A percentile compares a stretch with the other conserved stretches of the same genome.
These are phyloP conservation scores for Adrianichthys oophorus DNA, from an alignment of 2,797 vertebrate species.

Conservation along the genomic window DNA sequence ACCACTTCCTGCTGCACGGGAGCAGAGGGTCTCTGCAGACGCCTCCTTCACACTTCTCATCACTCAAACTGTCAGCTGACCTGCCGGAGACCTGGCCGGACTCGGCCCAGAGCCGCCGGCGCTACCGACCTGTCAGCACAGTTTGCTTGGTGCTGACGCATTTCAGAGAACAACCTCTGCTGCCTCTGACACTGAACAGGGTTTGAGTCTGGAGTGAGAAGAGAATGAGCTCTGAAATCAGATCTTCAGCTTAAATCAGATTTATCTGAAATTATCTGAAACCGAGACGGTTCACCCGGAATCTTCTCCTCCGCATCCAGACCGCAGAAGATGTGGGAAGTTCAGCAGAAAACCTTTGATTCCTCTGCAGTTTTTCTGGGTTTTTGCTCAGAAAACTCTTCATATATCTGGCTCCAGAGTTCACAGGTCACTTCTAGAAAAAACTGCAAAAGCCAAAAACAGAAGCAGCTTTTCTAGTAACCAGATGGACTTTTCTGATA, in stretches of 20 bases:
- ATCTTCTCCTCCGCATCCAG: too few species aligned
- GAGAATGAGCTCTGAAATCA: slow-evolving; percentile 39
- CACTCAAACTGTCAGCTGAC: slow-evolving; percentile 44
- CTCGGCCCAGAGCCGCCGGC: slow-evolving; percentile 32
- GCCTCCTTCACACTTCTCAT: slow-evolving; percentile 26
- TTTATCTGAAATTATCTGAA: too few species aligned
- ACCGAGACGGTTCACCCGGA: too few species aligned
- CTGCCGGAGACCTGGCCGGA: slow-evolving; percentile 27
- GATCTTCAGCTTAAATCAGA: slow-evolving; percentile 4
- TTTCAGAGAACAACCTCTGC: slow-evolving; percentile 36
- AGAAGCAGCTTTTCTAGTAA: too few species aligned
- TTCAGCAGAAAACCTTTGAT: too few species aligned
- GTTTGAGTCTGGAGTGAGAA: slow-evolving; percentile 30
- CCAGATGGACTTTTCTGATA: too few species aligned
- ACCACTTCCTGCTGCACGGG: not conserved
- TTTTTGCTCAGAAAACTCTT: too few species aligned
- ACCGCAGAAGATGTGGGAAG: too few species aligned
- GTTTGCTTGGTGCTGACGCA: slow-evolving; percentile 43
- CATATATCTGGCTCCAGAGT: too few species aligned
- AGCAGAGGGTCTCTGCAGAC: slow-evolving; percentile 4
- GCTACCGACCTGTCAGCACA: not conserved
- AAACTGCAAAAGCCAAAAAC: too few species aligned
- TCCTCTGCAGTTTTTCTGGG: too few species aligned
- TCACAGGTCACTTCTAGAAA: too few species aligned
- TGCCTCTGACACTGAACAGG: slow-evolving; percentile 50